Evolutionary conservation across 2,888 invertebrate species (phyloP).

Genomic region (Colletes collaris): DNA sequence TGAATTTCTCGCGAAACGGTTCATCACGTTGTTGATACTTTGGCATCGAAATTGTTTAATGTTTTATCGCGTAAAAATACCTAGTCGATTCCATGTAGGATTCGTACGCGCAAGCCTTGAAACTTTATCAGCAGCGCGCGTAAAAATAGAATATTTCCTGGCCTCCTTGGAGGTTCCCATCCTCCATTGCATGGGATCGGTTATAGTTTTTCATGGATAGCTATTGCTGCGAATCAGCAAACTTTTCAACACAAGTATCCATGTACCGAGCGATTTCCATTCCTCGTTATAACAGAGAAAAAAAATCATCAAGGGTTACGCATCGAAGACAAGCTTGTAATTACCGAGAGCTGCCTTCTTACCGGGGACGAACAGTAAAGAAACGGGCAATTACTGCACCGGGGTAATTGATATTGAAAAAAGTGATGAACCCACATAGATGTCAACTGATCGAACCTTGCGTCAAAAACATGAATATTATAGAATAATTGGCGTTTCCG

Average conservation of each 20-base stretch:
- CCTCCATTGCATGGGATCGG: conserved; percentile 44
- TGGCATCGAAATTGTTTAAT: not conserved
- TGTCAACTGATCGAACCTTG: too few species aligned
- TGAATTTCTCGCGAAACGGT: not conserved
- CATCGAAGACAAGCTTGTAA: conserved; percentile 20
- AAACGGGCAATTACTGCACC: too few species aligned
- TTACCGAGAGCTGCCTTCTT: not conserved
- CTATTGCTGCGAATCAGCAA: conserved; percentile 60
- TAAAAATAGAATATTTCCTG: conserved; percentile 42
- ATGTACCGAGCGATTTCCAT: conserved; percentile 15
- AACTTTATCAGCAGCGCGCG: conserved; percentile 27
- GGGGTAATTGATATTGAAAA: conserved; percentile 30
- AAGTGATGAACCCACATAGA: too few species aligned
- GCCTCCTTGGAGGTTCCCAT: conserved; percentile 48
- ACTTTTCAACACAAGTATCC: conserved; percentile 59
- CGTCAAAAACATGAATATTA: too few species aligned
- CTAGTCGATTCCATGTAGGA: not conserved
- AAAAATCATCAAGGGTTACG: conserved; percentile 31
- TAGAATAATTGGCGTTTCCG: too few species aligned
- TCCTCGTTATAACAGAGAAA: conserved; percentile 32
- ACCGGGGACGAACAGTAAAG: conserved; percentile 18
- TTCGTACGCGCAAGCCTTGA: conserved; percentile 12
- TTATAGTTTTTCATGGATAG: conserved; percentile 44
- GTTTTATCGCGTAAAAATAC: not conserved
- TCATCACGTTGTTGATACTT: too few species aligned